A percentile compares a stretch with the other conserved stretches of the same genome.
These are phyloP conservation scores for Limosa lapponica DNA, from an alignment of 2,797 vertebrate genomes.

Conservation along the genomic window DNA sequence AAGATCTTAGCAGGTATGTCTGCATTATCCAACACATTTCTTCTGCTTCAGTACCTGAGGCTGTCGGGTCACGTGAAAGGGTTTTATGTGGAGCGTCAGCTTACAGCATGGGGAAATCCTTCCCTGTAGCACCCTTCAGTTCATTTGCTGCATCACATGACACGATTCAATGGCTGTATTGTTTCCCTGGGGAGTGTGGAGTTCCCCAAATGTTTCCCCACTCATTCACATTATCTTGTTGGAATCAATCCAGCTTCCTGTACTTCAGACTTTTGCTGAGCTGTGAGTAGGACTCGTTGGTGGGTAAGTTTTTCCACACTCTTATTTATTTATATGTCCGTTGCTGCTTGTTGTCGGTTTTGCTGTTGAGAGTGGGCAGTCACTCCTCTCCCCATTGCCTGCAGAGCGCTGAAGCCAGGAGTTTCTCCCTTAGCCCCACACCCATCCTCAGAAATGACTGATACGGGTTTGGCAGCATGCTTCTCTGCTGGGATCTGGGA, in stretches of 20 bases:
- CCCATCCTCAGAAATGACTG: neutral
- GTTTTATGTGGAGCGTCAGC: neutral
- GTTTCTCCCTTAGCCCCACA: neutral
- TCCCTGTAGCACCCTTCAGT: neutral
- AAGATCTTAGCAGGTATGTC: neutral
- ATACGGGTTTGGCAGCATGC: fast-evolving
- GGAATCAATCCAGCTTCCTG: neutral
- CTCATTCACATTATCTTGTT: neutral
- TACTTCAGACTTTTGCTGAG: neutral
- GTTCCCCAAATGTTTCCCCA: neutral
- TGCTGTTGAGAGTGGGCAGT: neutral
- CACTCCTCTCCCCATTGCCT: neutral
- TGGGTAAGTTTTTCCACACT: neutral
- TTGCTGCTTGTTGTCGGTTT: neutral
- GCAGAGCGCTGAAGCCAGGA: neutral
- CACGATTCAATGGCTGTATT: neutral
- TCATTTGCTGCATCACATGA: neutral
- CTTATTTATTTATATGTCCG: neutral
- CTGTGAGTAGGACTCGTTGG: fast-evolving
- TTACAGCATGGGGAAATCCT: neutral
- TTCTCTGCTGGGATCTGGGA: neutral
- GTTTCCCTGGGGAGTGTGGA: neutral
- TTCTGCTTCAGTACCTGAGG: neutral
- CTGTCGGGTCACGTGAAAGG: neutral
- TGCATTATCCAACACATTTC: neutral